phyloP scores from a whole-genome alignment of 2,888 invertebrate genomes.

The Plusia festucae region DNA sequence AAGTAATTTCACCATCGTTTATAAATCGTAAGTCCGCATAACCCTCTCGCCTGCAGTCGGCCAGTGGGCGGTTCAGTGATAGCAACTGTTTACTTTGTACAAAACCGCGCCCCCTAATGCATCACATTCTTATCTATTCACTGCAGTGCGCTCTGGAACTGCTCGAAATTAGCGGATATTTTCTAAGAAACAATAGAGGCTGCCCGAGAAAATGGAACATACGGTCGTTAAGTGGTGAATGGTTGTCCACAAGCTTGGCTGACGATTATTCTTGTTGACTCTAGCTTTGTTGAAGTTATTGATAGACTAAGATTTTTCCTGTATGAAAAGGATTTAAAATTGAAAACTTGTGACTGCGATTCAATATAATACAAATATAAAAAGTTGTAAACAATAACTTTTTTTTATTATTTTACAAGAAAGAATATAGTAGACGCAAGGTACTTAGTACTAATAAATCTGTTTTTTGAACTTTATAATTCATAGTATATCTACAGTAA shows the following conservation, averaged over 20 bases:
- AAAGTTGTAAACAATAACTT: too few species aligned
- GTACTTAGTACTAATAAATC: too few species aligned
- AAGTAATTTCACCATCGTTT: neutral
- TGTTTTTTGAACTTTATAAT: too few species aligned
- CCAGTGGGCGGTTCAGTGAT: constrained; percentile 64
- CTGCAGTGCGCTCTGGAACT: constrained; percentile 66
- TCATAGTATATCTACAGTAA: too few species aligned
- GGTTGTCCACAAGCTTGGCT: neutral
- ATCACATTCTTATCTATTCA: constrained; percentile 78
- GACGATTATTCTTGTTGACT: neutral
- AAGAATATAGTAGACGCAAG: too few species aligned
- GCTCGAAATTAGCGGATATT: constrained; percentile 53
- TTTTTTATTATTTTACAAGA: too few species aligned
- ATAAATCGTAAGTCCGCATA: constrained; percentile 30
- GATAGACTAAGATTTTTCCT: neutral
- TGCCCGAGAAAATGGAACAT: constrained; percentile 5
- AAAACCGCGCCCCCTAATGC: constrained; percentile 72
- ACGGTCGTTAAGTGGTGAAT: neutral
- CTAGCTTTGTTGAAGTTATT: neutral
- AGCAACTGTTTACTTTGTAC: constrained; percentile 73
- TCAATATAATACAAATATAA: too few species aligned
- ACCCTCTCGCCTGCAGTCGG: constrained; percentile 49
- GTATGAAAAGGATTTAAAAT: too few species aligned
- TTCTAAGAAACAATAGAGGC: constrained; percentile 33
- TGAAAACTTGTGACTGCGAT: too few species aligned